A percentile compares a stretch with the other conserved stretches of the same genome.
Conservation (phyloP, 2,113 vertebrate genomes). For the Sigmodon hispidus region DNA sequence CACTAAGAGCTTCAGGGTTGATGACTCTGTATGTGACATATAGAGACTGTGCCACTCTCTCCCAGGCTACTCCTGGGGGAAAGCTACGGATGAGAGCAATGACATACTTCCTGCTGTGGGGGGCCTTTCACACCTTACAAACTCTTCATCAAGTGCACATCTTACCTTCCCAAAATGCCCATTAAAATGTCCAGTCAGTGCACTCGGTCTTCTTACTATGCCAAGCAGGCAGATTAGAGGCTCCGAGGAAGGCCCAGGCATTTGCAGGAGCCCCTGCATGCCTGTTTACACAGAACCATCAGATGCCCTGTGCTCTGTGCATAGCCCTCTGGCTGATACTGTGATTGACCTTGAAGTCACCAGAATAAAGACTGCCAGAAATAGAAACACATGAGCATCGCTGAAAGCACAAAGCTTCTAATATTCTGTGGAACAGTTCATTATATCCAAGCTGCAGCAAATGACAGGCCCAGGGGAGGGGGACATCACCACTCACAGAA, state of each 20-base stretch:
- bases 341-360: not conserved
- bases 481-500: not conserved
- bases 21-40: not conserved
- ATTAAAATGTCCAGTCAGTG: not conserved
- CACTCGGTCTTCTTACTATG: not conserved
- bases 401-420: conserved; percentile 17
- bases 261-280: not conserved
- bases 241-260: not conserved
- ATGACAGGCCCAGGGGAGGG: not conserved
- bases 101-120: not conserved
- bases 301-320: not conserved
- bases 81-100: not conserved
- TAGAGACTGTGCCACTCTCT: not conserved
- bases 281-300: accelerated
- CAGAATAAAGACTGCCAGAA: not conserved
- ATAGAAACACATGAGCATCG: not conserved
- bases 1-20: not conserved
- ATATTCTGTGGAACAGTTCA: not conserved
- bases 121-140: not conserved
- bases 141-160: not conserved
- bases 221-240: not conserved
- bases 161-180: not conserved
- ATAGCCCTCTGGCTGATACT: not conserved
- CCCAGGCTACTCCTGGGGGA: not conserved
- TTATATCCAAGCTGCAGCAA: not conserved